These are phyloP conservation scores for Apteryx owenii DNA, from an alignment of 2,113 vertebrate genomes.

Conservation along the genomic window DNA sequence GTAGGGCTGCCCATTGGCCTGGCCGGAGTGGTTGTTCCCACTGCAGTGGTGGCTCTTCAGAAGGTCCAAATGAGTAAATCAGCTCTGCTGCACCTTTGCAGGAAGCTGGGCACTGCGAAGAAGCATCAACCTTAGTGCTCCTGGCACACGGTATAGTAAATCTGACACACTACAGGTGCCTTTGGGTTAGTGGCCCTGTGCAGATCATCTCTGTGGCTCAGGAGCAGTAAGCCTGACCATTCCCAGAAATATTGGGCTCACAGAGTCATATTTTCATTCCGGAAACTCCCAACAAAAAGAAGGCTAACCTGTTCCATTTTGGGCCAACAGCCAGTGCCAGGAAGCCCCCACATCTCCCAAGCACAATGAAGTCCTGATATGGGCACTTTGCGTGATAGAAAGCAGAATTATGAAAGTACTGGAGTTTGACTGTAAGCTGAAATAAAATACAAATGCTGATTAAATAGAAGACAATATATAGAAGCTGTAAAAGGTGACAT, in stretches of 20 bases:
- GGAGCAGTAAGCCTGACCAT: neutral
- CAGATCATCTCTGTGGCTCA: neutral
- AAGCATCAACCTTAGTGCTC: neutral
- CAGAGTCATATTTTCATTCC: neutral
- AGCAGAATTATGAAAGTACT: neutral
- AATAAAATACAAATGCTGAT: neutral
- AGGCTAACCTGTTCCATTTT: neutral
- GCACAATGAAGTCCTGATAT: fast-evolving
- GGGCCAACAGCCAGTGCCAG: fast-evolving
- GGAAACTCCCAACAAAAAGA: neutral
- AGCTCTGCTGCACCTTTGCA: neutral
- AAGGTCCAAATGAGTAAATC: neutral
- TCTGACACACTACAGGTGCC: neutral
- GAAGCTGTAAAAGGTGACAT: neutral
- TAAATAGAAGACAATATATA: neutral
- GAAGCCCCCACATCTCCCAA: neutral
- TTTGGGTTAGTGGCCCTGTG: neutral
- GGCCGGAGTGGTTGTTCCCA: neutral
- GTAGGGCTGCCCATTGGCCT: neutral
- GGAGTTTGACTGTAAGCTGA: neutral
- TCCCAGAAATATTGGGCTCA: neutral
- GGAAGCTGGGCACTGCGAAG: neutral
- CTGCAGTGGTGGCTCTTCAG: neutral
- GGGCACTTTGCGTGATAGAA: neutral
- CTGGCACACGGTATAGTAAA: neutral